phyloP scores from a whole-genome alignment of 2,113 vertebrate species.

The Gymnarchus niloticus region DNA sequence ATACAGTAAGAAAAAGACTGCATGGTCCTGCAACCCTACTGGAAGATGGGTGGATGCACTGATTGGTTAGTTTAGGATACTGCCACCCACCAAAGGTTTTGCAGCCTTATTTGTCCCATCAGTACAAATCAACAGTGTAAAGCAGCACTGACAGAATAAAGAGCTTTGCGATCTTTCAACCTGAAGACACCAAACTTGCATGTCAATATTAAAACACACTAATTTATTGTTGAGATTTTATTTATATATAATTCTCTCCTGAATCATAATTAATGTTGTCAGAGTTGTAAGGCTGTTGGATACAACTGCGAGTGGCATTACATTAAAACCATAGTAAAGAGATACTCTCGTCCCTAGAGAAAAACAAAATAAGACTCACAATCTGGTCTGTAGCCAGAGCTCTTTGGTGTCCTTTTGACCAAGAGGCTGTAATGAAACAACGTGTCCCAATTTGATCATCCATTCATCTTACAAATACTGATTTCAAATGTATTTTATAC shows the following conservation, averaged over 20 bases:
- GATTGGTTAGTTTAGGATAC: too few relatives aligned
- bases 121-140: neutral
- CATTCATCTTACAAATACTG: neutral
- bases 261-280: neutral
- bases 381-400: constrained; percentile 69
- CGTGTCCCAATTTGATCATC: neutral
- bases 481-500: neutral
- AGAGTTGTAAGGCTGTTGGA: neutral
- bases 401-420: constrained; percentile 70
- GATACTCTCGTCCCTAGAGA: too few relatives aligned
- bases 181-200: constrained; percentile 45
- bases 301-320: neutral
- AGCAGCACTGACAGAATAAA: constrained; percentile 31
- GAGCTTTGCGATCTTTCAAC: constrained; percentile 55
- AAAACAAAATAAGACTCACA: constrained; percentile 57
- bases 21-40: too few relatives aligned
- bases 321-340: neutral
- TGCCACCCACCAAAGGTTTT: too few relatives aligned
- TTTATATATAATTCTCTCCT: too few relatives aligned
- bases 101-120: too few relatives aligned
- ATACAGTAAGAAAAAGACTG: too few relatives aligned
- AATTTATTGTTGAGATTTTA: constrained; percentile 17
- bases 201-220: neutral
- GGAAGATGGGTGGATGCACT: too few relatives aligned
- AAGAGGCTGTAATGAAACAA: constrained; percentile 56